phyloP scores from a whole-genome alignment of 1,140 invertebrate species.

The Catajapyx aquilonaris region DNA sequence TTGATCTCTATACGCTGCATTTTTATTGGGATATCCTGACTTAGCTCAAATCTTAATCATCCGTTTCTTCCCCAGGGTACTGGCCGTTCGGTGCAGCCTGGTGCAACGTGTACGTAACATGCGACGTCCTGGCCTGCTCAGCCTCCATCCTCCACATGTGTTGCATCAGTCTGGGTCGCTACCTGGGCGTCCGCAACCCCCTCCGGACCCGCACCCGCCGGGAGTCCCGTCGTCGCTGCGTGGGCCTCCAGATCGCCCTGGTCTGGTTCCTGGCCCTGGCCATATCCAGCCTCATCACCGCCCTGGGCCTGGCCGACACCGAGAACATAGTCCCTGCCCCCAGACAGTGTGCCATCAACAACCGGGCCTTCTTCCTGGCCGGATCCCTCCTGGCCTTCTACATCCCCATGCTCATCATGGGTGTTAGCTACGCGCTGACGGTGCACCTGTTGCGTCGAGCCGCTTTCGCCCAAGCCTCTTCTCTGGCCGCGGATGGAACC shows the following conservation, averaged over 20 bases:
- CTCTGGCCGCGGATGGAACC: conserved; percentile 4
- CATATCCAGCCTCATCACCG: conserved; percentile 68
- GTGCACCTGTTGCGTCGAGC: conserved; percentile 46
- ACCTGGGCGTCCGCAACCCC: conserved; percentile 75
- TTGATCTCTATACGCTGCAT: no score
- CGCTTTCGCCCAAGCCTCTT: conserved; percentile 16
- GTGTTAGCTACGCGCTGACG: conserved; percentile 71
- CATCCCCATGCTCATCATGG: conserved; percentile 80
- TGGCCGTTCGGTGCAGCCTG: conserved; percentile 72
- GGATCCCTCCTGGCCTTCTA: conserved; percentile 80
- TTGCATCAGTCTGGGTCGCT: conserved; percentile 81
- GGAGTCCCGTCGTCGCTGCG: conserved; percentile 45
- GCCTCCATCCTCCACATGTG: conserved; percentile 95
- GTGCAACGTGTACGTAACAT: conserved; percentile 85
- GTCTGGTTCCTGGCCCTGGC: conserved; percentile 70
- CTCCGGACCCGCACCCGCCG: conserved; percentile 49
- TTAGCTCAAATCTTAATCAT: no score
- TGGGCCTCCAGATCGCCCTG: conserved; percentile 57
- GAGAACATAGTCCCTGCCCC: conserved; percentile 54
- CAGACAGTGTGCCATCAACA: conserved; percentile 61
- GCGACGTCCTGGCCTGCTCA: conserved; percentile 84
- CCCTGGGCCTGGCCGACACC: conserved; percentile 53
- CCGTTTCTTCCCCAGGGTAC: conserved; percentile 47
- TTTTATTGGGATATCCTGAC: no score
- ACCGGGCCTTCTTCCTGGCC: conserved; percentile 65